Base-by-base conservation (phyloP, 92 coral and sea anemone species). In the Porites divaricata region DNA sequence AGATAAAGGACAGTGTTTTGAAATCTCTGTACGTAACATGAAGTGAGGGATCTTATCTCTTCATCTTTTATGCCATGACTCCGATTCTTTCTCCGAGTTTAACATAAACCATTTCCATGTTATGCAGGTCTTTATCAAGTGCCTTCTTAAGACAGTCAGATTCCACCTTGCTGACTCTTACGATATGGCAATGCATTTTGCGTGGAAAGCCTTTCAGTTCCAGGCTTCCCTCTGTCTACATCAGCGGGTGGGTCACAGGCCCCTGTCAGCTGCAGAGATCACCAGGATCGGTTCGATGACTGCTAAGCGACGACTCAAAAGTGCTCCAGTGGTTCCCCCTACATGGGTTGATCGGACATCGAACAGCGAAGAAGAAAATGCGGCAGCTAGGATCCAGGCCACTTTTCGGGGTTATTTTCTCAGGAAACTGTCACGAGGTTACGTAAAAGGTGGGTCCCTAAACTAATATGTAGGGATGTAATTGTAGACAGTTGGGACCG, bases 201-300 rank as follows among this genome's bases (percentile, higher is more conserved):
- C 99, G 50, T 96, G 99, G 99, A 96, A 96, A 86, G 98, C 98
- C 23, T 95, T 96, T 70, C 89, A 90, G 58, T 96, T 91, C 89
- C 95, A 95, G 77, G 98, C 98, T 21, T 91, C 96, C 16, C 86
- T 96, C 67, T 90, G 96, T 74, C 86, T 96, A 87, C 91, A 89
- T 67, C 98, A 94, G 86, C 91, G 90, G 26, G 86, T 92, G 67
- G 87, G 95, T 7, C 91, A 86, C 81, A 89, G 99, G 81, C 99
- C 99, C 15, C 79, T 92, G 86, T 96, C 99, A 21, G 95, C 99
- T 57, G 95, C 95, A 48, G 98, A 96, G 76, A 93, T 96, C 93
- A 81, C 98, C 52, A 90, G 93, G 75, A 95, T 96, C 57, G 99
- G 99, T 35, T 85, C 95, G 17, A 82, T 90, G 69, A 88, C 89